Conservation (phyloP, 2,113 vertebrate species). For the Lepidothrix coronata region DNA sequence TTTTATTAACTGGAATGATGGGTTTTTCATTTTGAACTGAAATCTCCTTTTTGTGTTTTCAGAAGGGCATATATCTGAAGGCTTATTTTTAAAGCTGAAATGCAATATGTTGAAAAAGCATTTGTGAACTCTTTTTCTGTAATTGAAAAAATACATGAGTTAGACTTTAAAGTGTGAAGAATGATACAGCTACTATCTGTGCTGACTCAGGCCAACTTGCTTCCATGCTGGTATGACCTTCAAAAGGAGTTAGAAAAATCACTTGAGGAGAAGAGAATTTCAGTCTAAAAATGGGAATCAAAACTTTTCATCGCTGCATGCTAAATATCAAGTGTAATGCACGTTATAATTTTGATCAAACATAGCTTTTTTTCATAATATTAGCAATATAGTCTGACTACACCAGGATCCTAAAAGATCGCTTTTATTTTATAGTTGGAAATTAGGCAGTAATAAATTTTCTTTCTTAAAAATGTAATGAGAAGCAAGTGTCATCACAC, state of each 20-base stretch:
- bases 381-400: background rate
- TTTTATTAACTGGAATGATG: constrained; percentile 70
- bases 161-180: constrained; percentile 58
- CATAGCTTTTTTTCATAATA: background rate
- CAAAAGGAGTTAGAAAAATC: constrained; percentile 53
- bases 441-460: background rate
- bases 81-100: constrained; percentile 73
- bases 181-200: constrained; percentile 62
- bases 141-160: constrained; percentile 60
- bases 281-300: constrained; percentile 31
- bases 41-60: constrained; percentile 65
- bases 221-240: constrained; percentile 65
- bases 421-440: background rate
- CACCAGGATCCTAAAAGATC: background rate
- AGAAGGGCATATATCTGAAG: constrained; percentile 64
- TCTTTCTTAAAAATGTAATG: constrained; percentile 1
- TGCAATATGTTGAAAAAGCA: constrained; percentile 66
- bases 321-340: constrained; percentile 22
- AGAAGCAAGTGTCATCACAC: background rate
- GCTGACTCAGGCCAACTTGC: constrained; percentile 64
- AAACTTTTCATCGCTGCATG: constrained; percentile 48
- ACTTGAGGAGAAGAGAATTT: constrained; percentile 34
- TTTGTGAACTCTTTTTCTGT: constrained; percentile 62
- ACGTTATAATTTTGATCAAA: background rate
- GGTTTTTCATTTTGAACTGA: constrained; percentile 59